Conservation (phyloP, 2,797 vertebrate species). For the Taeniopygia guttata region DNA sequence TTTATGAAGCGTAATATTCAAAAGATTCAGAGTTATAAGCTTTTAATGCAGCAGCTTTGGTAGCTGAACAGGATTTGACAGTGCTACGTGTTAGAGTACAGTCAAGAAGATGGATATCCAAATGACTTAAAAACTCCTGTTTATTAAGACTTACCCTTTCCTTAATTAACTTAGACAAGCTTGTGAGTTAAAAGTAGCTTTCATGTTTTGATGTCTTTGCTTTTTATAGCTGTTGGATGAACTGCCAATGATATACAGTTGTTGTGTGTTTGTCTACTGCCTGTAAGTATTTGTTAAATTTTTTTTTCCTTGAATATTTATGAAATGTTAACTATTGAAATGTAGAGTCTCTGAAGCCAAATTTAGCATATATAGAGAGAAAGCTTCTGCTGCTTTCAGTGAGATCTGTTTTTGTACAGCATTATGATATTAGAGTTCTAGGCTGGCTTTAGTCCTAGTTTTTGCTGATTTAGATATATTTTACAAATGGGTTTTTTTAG, state of each 20-base stretch:
- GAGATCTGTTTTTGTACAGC: neutral
- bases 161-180: neutral
- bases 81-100: fast-evolving
- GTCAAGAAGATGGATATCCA: neutral
- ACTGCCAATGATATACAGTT: slow-evolving; percentile 99
- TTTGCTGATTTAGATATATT: neutral
- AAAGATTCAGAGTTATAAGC: neutral
- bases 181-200: neutral
- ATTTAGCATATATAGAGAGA: neutral
- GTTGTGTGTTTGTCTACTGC: slow-evolving; percentile 96
- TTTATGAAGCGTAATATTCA: neutral
- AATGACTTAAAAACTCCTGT: neutral
- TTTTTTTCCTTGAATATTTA: neutral
- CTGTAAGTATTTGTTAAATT: slow-evolving; percentile 85
- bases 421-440: neutral
- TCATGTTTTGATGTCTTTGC: slow-evolving; percentile 47
- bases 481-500: neutral
- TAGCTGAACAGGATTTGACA: neutral
- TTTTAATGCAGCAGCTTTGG: neutral
- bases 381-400: neutral
- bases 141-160: neutral
- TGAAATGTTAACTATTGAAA: neutral
- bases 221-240: slow-evolving; percentile 91
- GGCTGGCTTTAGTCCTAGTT: neutral
- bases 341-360: neutral